Percentiles rank a stretch among this genome's conserved stretches.
Evolutionary conservation across 1,140 invertebrate genomes (phyloP).

Genomic region (Sarcophaga peregrina): DNA sequence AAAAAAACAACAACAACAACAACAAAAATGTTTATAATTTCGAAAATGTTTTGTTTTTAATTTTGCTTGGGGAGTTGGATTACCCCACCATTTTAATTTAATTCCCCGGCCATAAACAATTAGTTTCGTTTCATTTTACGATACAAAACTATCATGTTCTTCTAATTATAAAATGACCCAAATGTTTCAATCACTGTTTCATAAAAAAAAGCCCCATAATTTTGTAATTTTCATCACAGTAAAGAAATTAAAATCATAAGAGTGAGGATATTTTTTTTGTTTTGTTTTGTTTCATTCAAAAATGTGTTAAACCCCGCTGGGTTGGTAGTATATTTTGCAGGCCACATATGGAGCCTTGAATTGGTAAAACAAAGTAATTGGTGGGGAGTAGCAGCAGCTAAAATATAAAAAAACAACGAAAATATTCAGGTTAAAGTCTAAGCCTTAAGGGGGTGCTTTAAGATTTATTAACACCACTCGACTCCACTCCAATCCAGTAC

Average conservation of each 20-base stretch:
- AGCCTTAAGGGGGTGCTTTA: background rate
- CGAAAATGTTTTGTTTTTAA: background rate
- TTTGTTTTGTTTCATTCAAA: background rate
- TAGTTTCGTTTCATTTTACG: background rate
- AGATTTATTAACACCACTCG: background rate
- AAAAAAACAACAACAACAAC: no score
- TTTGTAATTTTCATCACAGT: background rate
- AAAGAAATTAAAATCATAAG: no score
- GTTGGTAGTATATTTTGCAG: background rate
- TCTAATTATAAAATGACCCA: constrained; percentile 18
- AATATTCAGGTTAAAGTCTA: background rate
- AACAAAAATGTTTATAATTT: background rate
- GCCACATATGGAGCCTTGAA: background rate
- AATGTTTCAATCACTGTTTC: background rate
- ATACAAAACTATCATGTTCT: background rate
- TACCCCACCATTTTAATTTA: background rate
- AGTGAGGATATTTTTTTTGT: no score
- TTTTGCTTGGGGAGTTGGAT: background rate
- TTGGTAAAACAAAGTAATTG: background rate
- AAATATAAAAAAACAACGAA: background rate
- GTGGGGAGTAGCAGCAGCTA: background rate
- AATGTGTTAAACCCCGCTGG: background rate
- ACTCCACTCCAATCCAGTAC: no score
- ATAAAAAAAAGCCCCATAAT: background rate
- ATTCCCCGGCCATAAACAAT: background rate